Base-by-base conservation (phyloP, 2,797 vertebrate genomes). In the Pipistrellus pipistrellus region DNA sequence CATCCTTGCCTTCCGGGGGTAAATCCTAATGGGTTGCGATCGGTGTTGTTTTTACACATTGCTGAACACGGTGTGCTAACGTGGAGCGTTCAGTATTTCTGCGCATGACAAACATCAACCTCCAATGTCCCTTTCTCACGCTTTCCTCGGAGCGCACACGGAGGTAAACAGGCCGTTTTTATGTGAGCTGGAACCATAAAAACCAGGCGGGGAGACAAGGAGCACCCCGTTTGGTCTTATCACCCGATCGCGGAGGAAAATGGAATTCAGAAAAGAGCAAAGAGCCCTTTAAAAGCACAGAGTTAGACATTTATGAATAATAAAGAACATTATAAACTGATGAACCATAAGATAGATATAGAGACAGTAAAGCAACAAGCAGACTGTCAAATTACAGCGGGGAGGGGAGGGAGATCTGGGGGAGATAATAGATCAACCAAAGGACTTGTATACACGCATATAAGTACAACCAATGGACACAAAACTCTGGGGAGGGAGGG, bases 1-100 rank as follows among this genome's bases (percentile, higher is more conserved):
- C 57, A 85, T 89, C 72, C 41, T 77, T 55, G 82, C 59, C 68
- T 95, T 92, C 48, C 82, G 77, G 62, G 62, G 25, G 69, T 90
- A 62, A 93, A 78, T 35, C 11, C 12, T 73, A 83, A 68, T 44
- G 84, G 12, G 18, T 64, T 21, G 41, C 82, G 48, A 59, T 59
- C 69, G 75, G 71, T 32, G 75, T 80, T 80, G 27, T 35, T 84
- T 85, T 77, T n/a, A 62, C 75, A 48, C 6, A 62, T 78, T 90
- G 53, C 25, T 90, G 59, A 21, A 11, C 75, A 32, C 7, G 3
- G 15, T 64, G 73, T 91, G 48, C 46, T 82, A 35, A 75, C 66
- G 30, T 71, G 51, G 64, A 80, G 7, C 68, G 69, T 72, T 90
- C 80, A 80, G 23, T 75, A 14, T 59, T 44, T 83, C 51, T 83